phyloP scores from a whole-genome alignment of 2,797 vertebrate genomes.

The Acestrorhynchus altus region DNA sequence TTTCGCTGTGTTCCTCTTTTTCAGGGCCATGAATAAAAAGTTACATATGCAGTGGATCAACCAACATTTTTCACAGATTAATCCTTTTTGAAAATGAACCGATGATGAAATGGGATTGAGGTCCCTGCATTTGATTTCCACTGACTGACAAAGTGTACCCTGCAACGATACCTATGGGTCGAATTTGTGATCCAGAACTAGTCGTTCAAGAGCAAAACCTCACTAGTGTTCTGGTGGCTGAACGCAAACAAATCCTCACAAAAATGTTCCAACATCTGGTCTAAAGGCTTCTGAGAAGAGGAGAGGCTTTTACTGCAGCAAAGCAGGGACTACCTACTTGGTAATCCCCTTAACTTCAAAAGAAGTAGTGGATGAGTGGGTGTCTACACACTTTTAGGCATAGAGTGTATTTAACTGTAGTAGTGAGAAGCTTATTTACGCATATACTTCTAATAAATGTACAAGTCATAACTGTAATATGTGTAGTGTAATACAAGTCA shows the following conservation, averaged over 20 bases:
- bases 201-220: background rate
- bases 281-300: background rate
- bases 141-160: too few species aligned
- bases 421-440: too few species aligned
- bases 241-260: background rate
- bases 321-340: background rate
- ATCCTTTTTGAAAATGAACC: background rate
- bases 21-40: too few species aligned
- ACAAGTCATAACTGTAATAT: too few species aligned
- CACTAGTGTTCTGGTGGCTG: background rate
- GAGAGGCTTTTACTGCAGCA: background rate
- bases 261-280: background rate
- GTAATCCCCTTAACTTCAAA: background rate
- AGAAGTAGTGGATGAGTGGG: background rate
- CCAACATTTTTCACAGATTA: background rate
- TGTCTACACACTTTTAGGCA: too few species aligned
- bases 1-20: constrained; percentile 9
- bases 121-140: too few species aligned
- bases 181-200: background rate
- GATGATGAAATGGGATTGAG: too few species aligned
- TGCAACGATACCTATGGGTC: too few species aligned
- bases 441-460: too few species aligned
- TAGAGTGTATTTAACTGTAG: too few species aligned
- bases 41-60: too few species aligned
- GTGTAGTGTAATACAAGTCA: too few species aligned